A percentile compares a stretch with the other conserved stretches of the same genome.
Evolutionary conservation across 2,797 vertebrate species (phyloP).

Genomic region (Rhynchotus rufescens): DNA sequence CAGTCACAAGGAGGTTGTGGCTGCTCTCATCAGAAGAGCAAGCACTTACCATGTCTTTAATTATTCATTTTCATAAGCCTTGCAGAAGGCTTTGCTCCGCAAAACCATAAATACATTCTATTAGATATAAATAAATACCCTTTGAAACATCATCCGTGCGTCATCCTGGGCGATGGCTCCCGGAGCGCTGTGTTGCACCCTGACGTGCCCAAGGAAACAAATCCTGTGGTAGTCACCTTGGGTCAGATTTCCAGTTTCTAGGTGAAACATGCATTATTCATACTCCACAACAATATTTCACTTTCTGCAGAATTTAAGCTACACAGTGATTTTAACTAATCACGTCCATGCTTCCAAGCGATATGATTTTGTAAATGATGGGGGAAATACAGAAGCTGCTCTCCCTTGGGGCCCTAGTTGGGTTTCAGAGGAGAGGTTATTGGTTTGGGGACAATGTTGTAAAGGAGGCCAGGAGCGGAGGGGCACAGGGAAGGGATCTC

Average conservation of each 20-base stretch:
- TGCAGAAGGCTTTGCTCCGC: not conserved
- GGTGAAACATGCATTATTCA: not conserved
- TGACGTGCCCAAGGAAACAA: not conserved
- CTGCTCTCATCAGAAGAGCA: not conserved
- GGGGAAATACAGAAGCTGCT: not conserved
- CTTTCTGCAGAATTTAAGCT: not conserved
- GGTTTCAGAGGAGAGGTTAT: not conserved
- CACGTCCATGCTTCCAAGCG: not conserved
- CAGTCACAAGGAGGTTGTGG: not conserved
- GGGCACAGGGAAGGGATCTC: no score
- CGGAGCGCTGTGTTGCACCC: not conserved
- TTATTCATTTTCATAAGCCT: not conserved
- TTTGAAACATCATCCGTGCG: rapidly evolving
- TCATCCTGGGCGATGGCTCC: not conserved
- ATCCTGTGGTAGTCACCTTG: not conserved
- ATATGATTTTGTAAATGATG: not conserved
- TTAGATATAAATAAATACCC: not conserved
- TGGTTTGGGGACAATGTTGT: not conserved
- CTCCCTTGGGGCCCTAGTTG: not conserved
- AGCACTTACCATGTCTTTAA: not conserved
- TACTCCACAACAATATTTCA: not conserved
- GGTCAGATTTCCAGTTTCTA: not conserved
- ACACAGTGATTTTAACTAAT: not conserved
- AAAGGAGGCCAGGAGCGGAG: not conserved
- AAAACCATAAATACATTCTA: not conserved